phyloP scores from a whole-genome alignment of 2,888 invertebrate genomes.

The Agrotis segetum region DNA sequence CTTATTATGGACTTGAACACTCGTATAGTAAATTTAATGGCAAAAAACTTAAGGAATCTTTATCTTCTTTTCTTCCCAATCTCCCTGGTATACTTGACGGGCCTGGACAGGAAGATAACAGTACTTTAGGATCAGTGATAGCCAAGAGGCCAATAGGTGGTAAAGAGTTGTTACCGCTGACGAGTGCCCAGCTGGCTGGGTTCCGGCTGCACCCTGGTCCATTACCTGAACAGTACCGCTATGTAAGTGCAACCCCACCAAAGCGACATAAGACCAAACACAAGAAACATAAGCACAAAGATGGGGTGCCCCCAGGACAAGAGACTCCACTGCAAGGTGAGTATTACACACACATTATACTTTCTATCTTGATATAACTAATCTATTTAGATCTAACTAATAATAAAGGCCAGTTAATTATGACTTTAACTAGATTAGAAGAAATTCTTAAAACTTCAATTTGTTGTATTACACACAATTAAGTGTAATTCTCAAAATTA shows the following conservation, averaged over 20 bases:
- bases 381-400: background rate
- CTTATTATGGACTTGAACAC: slow-evolving; percentile 98
- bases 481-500: no score
- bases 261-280: slow-evolving; percentile 99
- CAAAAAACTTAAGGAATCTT: slow-evolving; percentile 98
- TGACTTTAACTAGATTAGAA: background rate
- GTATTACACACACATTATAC: slow-evolving; percentile 4
- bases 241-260: slow-evolving; percentile 97
- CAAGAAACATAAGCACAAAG: slow-evolving; percentile 98
- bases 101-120: slow-evolving; percentile 96
- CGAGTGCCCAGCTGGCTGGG: slow-evolving; percentile 97
- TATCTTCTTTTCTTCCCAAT: slow-evolving; percentile 98
- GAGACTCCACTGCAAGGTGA: slow-evolving; percentile 94
- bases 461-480: background rate
- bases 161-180: slow-evolving; percentile 95
- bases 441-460: background rate
- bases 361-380: no score
- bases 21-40: slow-evolving; percentile 99
- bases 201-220: slow-evolving; percentile 99
- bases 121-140: slow-evolving; percentile 97
- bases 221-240: slow-evolving; percentile 98
- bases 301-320: slow-evolving; percentile 94
- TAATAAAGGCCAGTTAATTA: background rate
- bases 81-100: slow-evolving; percentile 98
- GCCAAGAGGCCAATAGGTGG: slow-evolving; percentile 98